phyloP scores from a whole-genome alignment of 2,888 invertebrate species.

The Ischnus inquisitorius region DNA sequence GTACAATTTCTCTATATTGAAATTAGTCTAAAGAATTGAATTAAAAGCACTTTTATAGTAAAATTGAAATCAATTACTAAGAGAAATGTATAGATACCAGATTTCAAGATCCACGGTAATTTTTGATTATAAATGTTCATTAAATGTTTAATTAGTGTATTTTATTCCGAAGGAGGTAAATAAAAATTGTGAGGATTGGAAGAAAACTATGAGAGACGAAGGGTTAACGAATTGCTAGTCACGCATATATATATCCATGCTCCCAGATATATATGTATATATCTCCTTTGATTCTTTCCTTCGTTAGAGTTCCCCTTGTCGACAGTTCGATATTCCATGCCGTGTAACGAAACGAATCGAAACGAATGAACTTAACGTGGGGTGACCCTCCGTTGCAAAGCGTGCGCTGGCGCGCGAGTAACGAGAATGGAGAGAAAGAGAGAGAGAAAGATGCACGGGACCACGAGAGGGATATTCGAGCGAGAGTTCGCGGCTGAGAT shows the following conservation, averaged over 20 bases:
- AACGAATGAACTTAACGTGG: conserved; percentile 66
- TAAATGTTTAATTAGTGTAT: too few species aligned
- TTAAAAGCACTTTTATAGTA: too few species aligned
- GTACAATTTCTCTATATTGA: too few species aligned
- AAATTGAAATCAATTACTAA: too few species aligned
- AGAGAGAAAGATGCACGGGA: conserved; percentile 22
- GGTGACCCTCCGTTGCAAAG: conserved; percentile 63
- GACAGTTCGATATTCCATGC: conserved; percentile 52
- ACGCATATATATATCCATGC: not conserved
- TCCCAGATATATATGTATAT: not conserved
- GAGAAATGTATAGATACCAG: too few species aligned
- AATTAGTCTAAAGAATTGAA: too few species aligned
- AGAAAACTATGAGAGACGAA: not conserved
- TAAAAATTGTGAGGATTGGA: not conserved
- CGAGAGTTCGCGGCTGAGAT: conserved; percentile 52
- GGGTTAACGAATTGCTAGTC: conserved; percentile 13
- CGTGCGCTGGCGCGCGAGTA: conserved; percentile 61
- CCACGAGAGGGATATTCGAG: conserved; percentile 34
- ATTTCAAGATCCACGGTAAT: too few species aligned
- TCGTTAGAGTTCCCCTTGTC: conserved; percentile 18
- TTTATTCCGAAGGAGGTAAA: not conserved
- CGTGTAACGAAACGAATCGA: conserved; percentile 66
- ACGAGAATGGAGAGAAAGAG: conserved; percentile 54
- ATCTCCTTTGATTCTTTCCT: conserved; percentile 29
- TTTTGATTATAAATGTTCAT: too few species aligned